Evolutionary conservation across 2,888 invertebrate species (phyloP).

Genomic region (Eumacrocentrus americanus): DNA sequence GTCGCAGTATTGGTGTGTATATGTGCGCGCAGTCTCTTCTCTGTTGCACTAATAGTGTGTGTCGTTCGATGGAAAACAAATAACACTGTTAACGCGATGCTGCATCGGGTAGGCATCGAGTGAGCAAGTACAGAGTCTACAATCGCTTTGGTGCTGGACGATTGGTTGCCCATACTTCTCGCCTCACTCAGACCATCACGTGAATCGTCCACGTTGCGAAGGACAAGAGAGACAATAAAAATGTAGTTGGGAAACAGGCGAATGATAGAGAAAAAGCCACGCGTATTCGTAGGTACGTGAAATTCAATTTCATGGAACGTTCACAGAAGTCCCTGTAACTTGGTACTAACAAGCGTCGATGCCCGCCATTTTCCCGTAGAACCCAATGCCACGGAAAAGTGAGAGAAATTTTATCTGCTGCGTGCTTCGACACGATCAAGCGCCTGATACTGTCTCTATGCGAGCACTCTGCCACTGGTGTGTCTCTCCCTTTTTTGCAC

Average conservation of each 20-base stretch:
- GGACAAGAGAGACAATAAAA: background rate
- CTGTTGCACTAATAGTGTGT: background rate
- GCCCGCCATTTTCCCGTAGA: background rate
- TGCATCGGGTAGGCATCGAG: slow-evolving; percentile 4
- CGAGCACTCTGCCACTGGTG: no score
- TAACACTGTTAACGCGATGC: slow-evolving; percentile 22
- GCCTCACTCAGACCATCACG: background rate
- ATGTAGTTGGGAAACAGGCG: background rate
- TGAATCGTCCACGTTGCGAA: background rate
- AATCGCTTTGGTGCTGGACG: no score
- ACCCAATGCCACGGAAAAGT: slow-evolving; percentile 11
- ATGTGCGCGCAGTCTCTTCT: background rate
- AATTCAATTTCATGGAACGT: slow-evolving; percentile 22
- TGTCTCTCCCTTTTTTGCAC: slow-evolving; percentile 1
- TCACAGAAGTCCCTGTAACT: slow-evolving; percentile 20
- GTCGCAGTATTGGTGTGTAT: background rate
- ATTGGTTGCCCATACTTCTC: background rate
- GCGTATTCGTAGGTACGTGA: slow-evolving; percentile 9
- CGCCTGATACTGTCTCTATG: background rate
- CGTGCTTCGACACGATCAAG: slow-evolving; percentile 11
- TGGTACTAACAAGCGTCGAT: slow-evolving; percentile 27
- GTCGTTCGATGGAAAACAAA: slow-evolving; percentile 31
- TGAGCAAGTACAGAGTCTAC: background rate
- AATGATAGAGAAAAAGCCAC: slow-evolving; percentile 8
- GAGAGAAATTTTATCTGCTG: slow-evolving; percentile 9